A percentile compares a stretch with the other conserved stretches of the same genome.
Evolutionary conservation across 2,113 vertebrate genomes (phyloP).

Genomic region (Pangasianodon hypophthalmus): DNA sequence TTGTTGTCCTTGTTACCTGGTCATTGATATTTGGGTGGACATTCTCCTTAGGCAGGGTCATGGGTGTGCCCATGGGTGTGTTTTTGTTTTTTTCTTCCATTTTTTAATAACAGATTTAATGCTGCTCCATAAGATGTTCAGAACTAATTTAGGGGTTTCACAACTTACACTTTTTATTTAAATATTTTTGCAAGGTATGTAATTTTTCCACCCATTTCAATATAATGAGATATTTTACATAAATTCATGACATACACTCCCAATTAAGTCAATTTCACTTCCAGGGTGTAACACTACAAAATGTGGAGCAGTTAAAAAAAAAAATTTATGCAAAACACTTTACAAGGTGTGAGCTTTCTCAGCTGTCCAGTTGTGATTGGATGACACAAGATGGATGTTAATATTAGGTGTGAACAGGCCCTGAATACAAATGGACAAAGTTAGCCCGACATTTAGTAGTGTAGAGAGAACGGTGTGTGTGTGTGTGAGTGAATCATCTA

Average conservation of each 20-base stretch:
- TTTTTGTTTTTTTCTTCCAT: too few relatives aligned
- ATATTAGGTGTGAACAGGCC: background rate
- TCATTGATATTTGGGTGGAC: background rate
- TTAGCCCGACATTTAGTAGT: background rate
- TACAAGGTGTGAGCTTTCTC: background rate
- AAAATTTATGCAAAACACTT: background rate
- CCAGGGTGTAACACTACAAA: too few relatives aligned
- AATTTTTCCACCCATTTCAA: background rate
- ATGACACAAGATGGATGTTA: background rate
- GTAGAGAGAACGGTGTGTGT: background rate
- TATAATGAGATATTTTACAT: background rate
- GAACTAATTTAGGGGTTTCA: background rate
- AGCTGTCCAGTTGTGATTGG: background rate
- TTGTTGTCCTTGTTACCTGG: background rate
- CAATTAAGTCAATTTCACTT: background rate
- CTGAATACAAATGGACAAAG: background rate
- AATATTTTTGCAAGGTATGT: background rate
- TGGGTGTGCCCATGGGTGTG: background rate
- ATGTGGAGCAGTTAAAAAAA: too few relatives aligned
- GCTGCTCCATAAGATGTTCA: background rate
- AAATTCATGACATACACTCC: too few relatives aligned
- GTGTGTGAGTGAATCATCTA: conserved; percentile 43
- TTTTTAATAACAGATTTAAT: background rate
- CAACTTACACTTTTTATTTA: background rate
- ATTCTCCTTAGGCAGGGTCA: background rate